phyloP scores from a whole-genome alignment of 2,888 invertebrate species.

The Podotricha telesiphe region DNA sequence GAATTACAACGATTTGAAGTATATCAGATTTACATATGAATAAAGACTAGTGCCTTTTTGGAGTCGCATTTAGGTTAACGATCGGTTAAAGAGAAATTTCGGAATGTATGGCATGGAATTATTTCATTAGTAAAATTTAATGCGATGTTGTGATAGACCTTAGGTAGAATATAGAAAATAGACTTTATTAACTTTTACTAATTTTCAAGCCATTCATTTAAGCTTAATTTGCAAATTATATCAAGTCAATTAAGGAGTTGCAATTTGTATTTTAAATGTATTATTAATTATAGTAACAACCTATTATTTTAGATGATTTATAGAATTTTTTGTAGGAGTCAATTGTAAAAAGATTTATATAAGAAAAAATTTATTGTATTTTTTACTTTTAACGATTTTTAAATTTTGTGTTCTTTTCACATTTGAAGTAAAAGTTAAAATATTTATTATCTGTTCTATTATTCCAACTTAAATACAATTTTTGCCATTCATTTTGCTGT shows the following conservation, averaged over 20 bases:
- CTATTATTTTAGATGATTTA: neutral
- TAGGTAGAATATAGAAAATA: constrained; percentile 43
- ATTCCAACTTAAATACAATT: no score
- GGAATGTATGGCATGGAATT: constrained; percentile 32
- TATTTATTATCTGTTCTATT: no score
- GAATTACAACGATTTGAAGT: constrained; percentile 61
- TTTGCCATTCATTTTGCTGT: no score
- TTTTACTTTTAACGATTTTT: neutral
- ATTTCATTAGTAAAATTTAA: constrained; percentile 43
- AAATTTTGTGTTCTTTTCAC: neutral
- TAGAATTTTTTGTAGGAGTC: neutral
- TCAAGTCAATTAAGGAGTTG: constrained; percentile 8
- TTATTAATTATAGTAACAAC: neutral
- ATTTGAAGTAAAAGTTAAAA: neutral
- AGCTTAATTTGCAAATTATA: neutral
- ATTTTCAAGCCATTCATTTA: neutral
- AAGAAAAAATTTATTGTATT: neutral
- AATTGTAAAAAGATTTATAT: neutral
- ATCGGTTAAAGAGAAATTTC: constrained; percentile 41
- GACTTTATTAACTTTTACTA: constrained; percentile 10
- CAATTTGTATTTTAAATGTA: neutral
- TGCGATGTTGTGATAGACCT: constrained; percentile 52
- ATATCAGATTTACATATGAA: constrained; percentile 58
- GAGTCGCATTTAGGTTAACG: constrained; percentile 58
- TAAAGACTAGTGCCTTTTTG: constrained; percentile 72